These are phyloP conservation scores for Ruditapes philippinarum DNA, from an alignment of 1,140 invertebrate genomes.

Conservation along the genomic window DNA sequence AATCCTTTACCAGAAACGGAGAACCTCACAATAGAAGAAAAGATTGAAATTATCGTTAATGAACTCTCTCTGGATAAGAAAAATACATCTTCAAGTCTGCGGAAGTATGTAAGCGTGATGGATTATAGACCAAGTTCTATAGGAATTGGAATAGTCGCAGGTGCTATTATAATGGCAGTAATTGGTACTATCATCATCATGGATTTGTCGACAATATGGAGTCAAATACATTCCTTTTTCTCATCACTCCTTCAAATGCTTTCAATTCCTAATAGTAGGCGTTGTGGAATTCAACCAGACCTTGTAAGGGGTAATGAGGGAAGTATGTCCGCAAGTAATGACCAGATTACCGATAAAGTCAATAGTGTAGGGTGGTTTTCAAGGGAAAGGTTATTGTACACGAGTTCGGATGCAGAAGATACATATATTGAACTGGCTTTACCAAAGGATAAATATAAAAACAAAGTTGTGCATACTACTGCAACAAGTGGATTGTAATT, in stretches of 20 bases:
- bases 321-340: too few relatives aligned
- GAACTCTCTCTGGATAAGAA: constrained; percentile 29
- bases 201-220: constrained; percentile 6
- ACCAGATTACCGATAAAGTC: background rate
- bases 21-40: constrained; percentile 37
- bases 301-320: too few relatives aligned
- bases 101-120: constrained; percentile 22
- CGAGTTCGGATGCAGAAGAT: background rate
- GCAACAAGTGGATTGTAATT: too few relatives aligned
- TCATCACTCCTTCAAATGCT: too few relatives aligned
- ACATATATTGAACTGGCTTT: background rate
- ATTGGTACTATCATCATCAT: constrained; percentile 3
- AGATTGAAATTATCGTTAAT: constrained; percentile 27
- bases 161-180: constrained; percentile 13
- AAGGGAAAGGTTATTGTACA: background rate
- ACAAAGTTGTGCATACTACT: too few relatives aligned
- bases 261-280: too few relatives aligned
- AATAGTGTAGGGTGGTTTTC: background rate
- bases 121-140: background rate
- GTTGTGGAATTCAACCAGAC: too few relatives aligned
- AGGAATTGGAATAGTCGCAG: constrained; percentile 5
- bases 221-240: too few relatives aligned
- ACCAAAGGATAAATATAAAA: too few relatives aligned
- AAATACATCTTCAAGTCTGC: background rate
- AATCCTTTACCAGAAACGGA: background rate